Percentiles rank a stretch among this genome's conserved stretches.
phyloP scores from a whole-genome alignment of 2,888 invertebrate genomes.

The Peribatodes rhomboidaria region DNA sequence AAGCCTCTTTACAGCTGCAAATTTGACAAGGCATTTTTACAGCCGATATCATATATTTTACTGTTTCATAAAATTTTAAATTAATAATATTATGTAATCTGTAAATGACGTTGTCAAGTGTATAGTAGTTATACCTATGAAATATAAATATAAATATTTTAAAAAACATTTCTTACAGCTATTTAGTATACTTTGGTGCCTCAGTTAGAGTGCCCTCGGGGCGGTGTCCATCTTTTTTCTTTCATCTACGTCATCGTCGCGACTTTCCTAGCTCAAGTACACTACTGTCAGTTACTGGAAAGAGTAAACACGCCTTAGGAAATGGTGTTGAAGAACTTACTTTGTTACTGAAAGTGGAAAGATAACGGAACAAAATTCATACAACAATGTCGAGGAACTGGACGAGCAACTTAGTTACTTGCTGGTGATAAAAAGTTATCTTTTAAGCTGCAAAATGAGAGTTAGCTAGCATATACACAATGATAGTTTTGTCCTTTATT shows the following conservation, averaged over 20 bases:
- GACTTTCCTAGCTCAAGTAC: slow-evolving; percentile 30
- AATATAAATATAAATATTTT: too few species aligned
- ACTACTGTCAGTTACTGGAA: slow-evolving; percentile 39
- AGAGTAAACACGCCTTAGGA: slow-evolving; percentile 33
- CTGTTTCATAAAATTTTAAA: too few species aligned
- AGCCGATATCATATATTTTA: too few species aligned
- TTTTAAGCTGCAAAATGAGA: background rate
- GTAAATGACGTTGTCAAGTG: too few species aligned
- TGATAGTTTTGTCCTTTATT: background rate
- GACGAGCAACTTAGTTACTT: background rate
- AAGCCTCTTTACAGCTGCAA: too few species aligned
- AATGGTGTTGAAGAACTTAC: slow-evolving; percentile 29
- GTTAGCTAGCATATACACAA: background rate
- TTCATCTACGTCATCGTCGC: background rate
- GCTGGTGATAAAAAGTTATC: slow-evolving; percentile 3
- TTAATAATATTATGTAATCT: too few species aligned
- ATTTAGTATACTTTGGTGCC: too few species aligned
- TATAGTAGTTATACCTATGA: too few species aligned
- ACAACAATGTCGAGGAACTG: slow-evolving; percentile 19
- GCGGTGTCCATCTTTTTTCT: background rate
- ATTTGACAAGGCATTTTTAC: too few species aligned
- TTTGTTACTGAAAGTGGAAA: slow-evolving; percentile 36
- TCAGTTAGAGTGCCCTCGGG: background rate
- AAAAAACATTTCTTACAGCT: too few species aligned
- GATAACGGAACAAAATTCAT: slow-evolving; percentile 20